A percentile compares a stretch with the other conserved stretches of the same genome.
Evolutionary conservation across 1,140 invertebrate species (phyloP).

Genomic region (Rhyacophila brunnea): DNA sequence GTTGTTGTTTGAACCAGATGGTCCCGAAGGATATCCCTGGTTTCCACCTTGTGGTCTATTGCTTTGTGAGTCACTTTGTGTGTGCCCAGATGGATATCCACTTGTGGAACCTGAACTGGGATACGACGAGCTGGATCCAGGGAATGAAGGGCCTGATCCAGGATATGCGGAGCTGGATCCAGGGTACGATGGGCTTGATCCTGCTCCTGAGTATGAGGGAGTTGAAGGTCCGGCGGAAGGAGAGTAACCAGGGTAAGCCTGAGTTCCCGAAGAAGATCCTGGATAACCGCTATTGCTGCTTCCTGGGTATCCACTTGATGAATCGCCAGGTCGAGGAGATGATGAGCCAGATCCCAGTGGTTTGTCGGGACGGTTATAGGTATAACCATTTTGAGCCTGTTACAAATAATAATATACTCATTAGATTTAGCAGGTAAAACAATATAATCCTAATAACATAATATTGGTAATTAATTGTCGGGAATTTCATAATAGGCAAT

Average conservation of each 20-base stretch:
- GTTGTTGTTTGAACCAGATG: constrained; percentile 22
- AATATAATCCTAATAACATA: too few relatives aligned
- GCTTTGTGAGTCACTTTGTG: constrained; percentile 23
- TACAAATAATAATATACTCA: background rate
- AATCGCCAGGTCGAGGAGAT: constrained; percentile 19
- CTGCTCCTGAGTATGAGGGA: constrained; percentile 16
- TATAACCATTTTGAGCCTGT: constrained; percentile 31
- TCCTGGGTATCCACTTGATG: constrained; percentile 16
- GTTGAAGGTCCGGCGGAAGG: constrained; percentile 23
- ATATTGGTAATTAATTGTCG: too few relatives aligned
- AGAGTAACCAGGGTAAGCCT: constrained; percentile 26
- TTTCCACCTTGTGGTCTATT: constrained; percentile 25
- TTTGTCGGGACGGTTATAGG: constrained; percentile 28
- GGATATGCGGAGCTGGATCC: constrained; percentile 13
- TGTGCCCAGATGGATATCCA: constrained; percentile 38
- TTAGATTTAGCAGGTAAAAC: background rate
- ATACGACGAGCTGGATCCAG: constrained; percentile 18
- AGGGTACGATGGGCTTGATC: constrained; percentile 18
- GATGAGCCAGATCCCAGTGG: constrained; percentile 24
- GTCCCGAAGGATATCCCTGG: constrained; percentile 35
- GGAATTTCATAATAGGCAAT: too few relatives aligned
- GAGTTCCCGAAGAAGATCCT: constrained; percentile 23
- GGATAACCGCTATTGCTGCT: constrained; percentile 19
- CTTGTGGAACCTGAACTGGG: constrained; percentile 38
- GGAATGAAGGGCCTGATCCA: constrained; percentile 14